Evolutionary conservation across 1,140 invertebrate genomes (phyloP), one percentile per base, ranked within the genome.

Genomic region (Leptopilina boulardi): DNA sequence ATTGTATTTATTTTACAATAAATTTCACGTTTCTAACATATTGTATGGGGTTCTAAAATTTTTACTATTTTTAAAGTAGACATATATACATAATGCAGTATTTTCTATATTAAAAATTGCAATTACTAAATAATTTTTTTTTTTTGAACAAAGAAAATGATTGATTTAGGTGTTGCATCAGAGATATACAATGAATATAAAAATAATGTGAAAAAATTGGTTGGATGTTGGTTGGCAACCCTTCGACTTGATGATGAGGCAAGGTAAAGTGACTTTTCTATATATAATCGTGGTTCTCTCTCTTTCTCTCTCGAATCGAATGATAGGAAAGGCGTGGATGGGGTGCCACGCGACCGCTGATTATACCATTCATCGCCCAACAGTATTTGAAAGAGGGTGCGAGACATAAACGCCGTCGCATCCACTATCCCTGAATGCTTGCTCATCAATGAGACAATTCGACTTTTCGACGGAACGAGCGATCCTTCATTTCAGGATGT

Each of bases 371-470:
- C 90, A 90, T 89, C 84, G 89, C 73, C 82, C 86, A 82, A 82
- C 83, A 81, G 78, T 71, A 51, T 51, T 51, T 71, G 76, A 86
- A 88, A 88, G 86, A 87, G 88, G 87, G 87, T 89, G 86, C 87
- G 84, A 85, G 84, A 86, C 86, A 89, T 89, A 89, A 90, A 89
- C 88, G 87, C 82, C 84, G 86, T 84, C 83, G 77, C 83, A 78
- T 73, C 81, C 77, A 80, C 76, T 79, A 81, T 85, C 82, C 81
- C 80, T 90, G 88, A 91, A 91, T 91, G 86, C 87, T 84, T 83
- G 83, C 87, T 90, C 89, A 89, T 91, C 88, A 90, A 91, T 91
- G 88, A 89, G 88, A 90, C 88, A 89, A 90, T 90, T 81, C 87
- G 77, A 77, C 78, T 83, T 84, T 82, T 86, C 83, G 82, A 77